Percentiles rank a stretch among this genome's conserved stretches.
These are phyloP conservation scores for Hemiscyllium ocellatum DNA, from an alignment of 2,113 vertebrate genomes.

Conservation along the genomic window DNA sequence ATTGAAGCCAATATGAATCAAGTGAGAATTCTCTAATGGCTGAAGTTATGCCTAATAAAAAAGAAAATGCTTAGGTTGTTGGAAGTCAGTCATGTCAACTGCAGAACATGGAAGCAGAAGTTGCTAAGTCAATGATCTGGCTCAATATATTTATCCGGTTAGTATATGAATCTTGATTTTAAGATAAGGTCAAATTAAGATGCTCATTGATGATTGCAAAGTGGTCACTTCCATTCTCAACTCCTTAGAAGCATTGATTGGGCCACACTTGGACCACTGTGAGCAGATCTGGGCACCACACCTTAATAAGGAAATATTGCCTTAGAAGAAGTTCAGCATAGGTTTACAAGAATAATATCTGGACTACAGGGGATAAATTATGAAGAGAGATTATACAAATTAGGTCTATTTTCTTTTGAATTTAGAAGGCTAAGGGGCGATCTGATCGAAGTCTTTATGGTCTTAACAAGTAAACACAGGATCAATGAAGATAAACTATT, in stretches of 20 bases:
- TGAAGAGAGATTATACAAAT: neutral
- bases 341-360: neutral
- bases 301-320: neutral
- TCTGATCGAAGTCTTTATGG: neutral
- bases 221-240: no score
- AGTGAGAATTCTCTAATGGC: neutral
- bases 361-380: neutral
- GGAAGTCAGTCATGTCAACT: neutral
- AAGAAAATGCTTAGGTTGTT: neutral
- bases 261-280: neutral
- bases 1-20: neutral
- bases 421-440: neutral
- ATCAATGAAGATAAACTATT: neutral
- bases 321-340: neutral
- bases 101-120: neutral
- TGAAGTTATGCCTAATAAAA: neutral
- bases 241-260: neutral
- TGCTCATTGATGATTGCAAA: no score
- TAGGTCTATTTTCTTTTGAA: neutral
- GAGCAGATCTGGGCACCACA: neutral
- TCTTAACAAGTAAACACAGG: neutral
- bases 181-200: neutral
- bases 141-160: neutral
- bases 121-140: neutral
- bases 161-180: neutral